These are phyloP conservation scores for Iguana delicatissima DNA, from an alignment of 2,797 vertebrate species.

Conservation along the genomic window DNA sequence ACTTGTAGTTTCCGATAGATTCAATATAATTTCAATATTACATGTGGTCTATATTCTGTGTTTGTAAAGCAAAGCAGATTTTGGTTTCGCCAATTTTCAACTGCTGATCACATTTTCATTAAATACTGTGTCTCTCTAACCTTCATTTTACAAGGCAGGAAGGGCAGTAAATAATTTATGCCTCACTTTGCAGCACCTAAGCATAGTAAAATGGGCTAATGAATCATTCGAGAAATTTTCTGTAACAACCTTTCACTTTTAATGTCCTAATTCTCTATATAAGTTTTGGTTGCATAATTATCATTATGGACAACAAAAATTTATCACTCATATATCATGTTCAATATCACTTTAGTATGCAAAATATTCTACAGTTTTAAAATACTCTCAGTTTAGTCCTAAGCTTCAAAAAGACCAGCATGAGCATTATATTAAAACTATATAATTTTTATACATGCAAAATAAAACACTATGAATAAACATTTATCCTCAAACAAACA, in stretches of 20 bases:
- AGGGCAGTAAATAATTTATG: background rate
- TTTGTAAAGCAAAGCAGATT: background rate
- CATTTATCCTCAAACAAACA: background rate
- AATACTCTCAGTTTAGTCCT: background rate
- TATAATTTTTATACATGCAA: background rate
- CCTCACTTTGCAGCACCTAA: slow-evolving; percentile 3
- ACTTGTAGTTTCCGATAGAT: background rate
- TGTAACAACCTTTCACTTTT: slow-evolving; percentile 20
- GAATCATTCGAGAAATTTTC: slow-evolving; percentile 18
- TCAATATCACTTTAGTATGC: background rate
- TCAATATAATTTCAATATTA: background rate
- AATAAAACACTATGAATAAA: background rate
- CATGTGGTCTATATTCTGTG: background rate
- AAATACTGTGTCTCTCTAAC: background rate
- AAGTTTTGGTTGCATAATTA: slow-evolving; percentile 10
- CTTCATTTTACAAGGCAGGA: background rate
- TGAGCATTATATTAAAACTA: background rate
- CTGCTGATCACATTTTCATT: background rate
- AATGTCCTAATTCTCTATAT: slow-evolving; percentile 14
- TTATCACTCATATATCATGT: background rate
- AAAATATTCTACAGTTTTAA: slow-evolving; percentile 16
- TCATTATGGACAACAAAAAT: slow-evolving; percentile 20
- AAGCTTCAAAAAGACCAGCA: background rate
- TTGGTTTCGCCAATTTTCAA: background rate
- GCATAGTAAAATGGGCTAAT: slow-evolving; percentile 33